Base-by-base conservation (phyloP, 2,888 invertebrate species). In the Pandemis corylana region DNA sequence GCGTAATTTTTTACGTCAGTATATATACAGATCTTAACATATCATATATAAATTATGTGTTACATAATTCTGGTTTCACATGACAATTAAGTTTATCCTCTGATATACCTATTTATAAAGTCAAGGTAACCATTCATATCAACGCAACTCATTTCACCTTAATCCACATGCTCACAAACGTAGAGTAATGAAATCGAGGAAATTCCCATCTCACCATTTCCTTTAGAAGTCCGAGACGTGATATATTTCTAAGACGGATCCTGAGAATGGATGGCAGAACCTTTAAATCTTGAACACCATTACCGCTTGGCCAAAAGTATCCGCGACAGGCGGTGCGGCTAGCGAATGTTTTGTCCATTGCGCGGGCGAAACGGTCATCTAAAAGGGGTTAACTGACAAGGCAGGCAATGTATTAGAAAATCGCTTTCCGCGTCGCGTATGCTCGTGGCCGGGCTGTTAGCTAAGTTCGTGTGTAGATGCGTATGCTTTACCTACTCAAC, bases 231-330 rank as follows among this genome's bases (percentile, higher is more conserved):
- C 42, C 44, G 51, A 49, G 49, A 28, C 51, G 74, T 70, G 61
- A 74, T 70, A 66, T 74, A 69, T 73, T 65, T 68, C 64, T 64
- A 10, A 56, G 64, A 42, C 59, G 28, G 69, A 44, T 36, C 20
- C 59, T 42, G n/a, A 59, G 56, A 69, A 74, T 74, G 42, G 69
- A 74, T 69, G 73, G 65, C 65, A 49, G 65, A 65, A 69, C 65
- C 69, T 69, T 69, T 74, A 74, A 74, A 70, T 74, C 69, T 63
- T 51, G 65, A 69, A 68, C 65, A 74, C 69, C 69, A 61, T 74
- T 74, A 65, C 41, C n/a, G n/a, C 46, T 12, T 46, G 12, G 46
- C 46, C 12, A 46, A 10, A 0, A 12, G 5, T 46, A 12, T 44
- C 7, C 9, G 44, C 44, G 7, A 44, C 7, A 7, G 46, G 3